These are phyloP conservation scores for Acanthoscelides obtectus DNA, from an alignment of 2,888 invertebrate species.

Conservation along the genomic window DNA sequence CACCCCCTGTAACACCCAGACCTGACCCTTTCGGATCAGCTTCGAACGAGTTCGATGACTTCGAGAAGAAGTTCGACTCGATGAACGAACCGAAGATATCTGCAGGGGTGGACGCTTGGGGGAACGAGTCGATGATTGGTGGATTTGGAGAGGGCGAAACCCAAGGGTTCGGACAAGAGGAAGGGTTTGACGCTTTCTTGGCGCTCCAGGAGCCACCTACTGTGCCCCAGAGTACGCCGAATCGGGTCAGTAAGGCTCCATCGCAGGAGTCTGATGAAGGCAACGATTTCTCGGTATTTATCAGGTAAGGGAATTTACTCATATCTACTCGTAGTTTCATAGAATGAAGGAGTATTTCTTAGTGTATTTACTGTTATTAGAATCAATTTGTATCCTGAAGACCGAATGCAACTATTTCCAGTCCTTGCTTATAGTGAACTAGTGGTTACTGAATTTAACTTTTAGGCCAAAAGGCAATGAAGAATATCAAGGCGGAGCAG, in stretches of 20 bases:
- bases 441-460: too few relatives aligned
- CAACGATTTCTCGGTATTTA: conserved; percentile 77
- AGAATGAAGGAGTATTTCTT: too few relatives aligned
- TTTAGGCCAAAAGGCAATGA: conserved; percentile 54
- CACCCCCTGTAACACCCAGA: not conserved
- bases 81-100: conserved; percentile 50
- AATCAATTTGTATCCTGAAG: not conserved
- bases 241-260: conserved; percentile 55
- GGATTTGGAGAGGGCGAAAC: conserved; percentile 35
- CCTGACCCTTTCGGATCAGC: conserved; percentile 5
- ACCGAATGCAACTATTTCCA: not conserved
- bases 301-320: conserved; percentile 62
- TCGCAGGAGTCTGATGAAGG: conserved; percentile 77
- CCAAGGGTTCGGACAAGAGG: conserved; percentile 63
- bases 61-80: conserved; percentile 83
- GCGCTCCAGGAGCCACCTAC: conserved; percentile 71
- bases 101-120: conserved; percentile 41
- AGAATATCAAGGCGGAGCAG: conserved; percentile 54
- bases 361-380: too few relatives aligned
- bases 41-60: conserved; percentile 75
- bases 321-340: too few relatives aligned
- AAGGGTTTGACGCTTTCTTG: conserved; percentile 76
- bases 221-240: conserved; percentile 63
- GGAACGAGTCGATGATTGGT: conserved; percentile 25
- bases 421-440: not conserved